Evolutionary conservation across 30 jellyfish, hydroid and myxozoan species (phyloP).

Genomic region (Aurelia aurita complex sp. Pacific): DNA sequence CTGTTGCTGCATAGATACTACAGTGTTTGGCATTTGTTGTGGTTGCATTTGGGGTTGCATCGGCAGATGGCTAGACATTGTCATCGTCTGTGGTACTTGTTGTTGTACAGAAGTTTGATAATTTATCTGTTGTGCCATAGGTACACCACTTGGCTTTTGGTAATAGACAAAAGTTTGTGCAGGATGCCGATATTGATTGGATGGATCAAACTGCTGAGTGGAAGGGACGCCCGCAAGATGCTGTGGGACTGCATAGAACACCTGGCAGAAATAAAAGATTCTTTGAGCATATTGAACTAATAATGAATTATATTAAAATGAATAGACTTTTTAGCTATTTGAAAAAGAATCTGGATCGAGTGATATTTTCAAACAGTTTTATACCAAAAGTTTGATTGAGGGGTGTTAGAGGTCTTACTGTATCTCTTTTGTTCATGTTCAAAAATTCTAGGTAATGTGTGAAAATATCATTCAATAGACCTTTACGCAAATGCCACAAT

Average conservation of each 20-base stretch:
- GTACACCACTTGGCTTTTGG: background rate
- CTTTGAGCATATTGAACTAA: too few species aligned
- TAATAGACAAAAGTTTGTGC: background rate
- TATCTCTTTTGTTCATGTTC: too few species aligned
- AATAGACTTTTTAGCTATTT: too few species aligned
- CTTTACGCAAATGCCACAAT: too few species aligned
- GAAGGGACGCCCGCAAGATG: background rate
- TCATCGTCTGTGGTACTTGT: background rate
- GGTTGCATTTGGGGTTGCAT: conserved; percentile 19
- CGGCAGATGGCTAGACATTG: background rate
- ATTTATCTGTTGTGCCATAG: background rate
- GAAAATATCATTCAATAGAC: too few species aligned
- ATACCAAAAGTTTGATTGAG: too few species aligned
- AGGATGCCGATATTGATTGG: background rate
- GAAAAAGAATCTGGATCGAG: too few species aligned
- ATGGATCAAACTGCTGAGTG: conserved; percentile 1
- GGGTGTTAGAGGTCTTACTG: too few species aligned
- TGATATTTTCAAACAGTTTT: too few species aligned
- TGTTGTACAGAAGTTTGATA: background rate
- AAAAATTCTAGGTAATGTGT: too few species aligned
- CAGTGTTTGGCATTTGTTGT: conserved; percentile 1
- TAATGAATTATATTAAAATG: too few species aligned
- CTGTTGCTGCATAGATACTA: background rate
- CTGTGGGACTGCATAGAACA: background rate
- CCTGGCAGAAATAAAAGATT: background rate